Conservation (phyloP, 2,797 vertebrate genomes). For the Pantherophis vulpinus region DNA sequence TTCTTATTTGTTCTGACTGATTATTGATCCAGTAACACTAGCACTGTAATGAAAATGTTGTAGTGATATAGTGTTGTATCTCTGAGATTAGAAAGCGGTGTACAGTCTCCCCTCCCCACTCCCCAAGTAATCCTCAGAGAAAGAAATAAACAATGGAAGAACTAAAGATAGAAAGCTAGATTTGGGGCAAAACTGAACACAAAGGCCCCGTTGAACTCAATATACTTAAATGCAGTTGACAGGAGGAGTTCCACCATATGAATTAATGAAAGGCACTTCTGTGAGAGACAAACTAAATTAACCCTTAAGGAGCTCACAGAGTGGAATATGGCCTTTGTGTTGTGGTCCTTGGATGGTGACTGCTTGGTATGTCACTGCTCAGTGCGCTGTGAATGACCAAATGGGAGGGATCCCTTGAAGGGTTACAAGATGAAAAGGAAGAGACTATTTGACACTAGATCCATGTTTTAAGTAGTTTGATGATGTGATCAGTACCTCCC, state of each 20-base stretch:
- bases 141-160: conserved; percentile 1
- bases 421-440: background rate
- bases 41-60: background rate
- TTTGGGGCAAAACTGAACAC: background rate
- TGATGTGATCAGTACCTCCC: background rate
- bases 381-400: background rate
- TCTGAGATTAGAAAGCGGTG: background rate
- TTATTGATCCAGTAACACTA: background rate
- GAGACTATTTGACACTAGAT: background rate
- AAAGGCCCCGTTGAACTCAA: background rate
- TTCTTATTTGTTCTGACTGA: background rate
- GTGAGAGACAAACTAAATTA: background rate
- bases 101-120: background rate
- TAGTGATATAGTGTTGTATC: background rate
- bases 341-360: background rate
- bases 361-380: background rate
- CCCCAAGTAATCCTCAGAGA: background rate
- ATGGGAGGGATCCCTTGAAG: background rate
- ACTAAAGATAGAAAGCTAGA: background rate
- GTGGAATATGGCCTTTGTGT: background rate
- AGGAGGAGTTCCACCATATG: background rate
- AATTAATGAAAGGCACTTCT: background rate
- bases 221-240: background rate
- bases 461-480: background rate
- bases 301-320: background rate